Percentiles rank a stretch among this genome's conserved stretches.
Conservation (phyloP, 2,113 vertebrate species). For the Podilymbus podiceps region DNA sequence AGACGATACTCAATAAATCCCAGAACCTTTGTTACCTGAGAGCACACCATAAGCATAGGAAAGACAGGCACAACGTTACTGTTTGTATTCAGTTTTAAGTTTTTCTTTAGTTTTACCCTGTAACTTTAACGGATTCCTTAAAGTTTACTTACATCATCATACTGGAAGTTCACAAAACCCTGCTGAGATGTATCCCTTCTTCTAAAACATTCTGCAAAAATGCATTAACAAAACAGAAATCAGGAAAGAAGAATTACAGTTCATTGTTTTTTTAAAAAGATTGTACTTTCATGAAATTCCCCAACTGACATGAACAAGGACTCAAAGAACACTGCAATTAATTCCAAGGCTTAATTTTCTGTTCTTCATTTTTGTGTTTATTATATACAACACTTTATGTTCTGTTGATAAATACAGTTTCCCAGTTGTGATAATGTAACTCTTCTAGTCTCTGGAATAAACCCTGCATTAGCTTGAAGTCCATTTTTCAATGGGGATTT, state of each 20-base stretch:
- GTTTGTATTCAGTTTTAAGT: not conserved
- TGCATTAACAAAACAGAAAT: not conserved
- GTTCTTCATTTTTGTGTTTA: not conserved
- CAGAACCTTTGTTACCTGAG: not conserved
- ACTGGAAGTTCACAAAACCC: slow-evolving; percentile 87
- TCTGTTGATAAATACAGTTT: not conserved
- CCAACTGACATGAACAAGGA: not conserved
- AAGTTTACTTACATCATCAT: slow-evolving; percentile 90
- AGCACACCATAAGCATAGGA: fast-evolving
- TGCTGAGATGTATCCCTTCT: slow-evolving; percentile 82
- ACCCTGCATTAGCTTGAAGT: not conserved
- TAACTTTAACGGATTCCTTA: not conserved
- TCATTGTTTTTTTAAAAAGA: not conserved
- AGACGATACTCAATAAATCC: not conserved
- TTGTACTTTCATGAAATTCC: not conserved
- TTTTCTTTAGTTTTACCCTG: not conserved
- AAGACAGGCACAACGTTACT: not conserved
- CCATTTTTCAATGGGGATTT: not conserved
- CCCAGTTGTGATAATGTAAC: not conserved
- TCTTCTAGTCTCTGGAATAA: not conserved
- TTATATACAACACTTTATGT: not conserved
- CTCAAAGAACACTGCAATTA: not conserved
- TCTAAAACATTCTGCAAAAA: slow-evolving; percentile 85
- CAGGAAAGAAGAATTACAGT: not conserved
- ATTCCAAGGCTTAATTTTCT: not conserved